phyloP scores from a whole-genome alignment of 1,140 invertebrate genomes.

The Drosophila virilis region DNA sequence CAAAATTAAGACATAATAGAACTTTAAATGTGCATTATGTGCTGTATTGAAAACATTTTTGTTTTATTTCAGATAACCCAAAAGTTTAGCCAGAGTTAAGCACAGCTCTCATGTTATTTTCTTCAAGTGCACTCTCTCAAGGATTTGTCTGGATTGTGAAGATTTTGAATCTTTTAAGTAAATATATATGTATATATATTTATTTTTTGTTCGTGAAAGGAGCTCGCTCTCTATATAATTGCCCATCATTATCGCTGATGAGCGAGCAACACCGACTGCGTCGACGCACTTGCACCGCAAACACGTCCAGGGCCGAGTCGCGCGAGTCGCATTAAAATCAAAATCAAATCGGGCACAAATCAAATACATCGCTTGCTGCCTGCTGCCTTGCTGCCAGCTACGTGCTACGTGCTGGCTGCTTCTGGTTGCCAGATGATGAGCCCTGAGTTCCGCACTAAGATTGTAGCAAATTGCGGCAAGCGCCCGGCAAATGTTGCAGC shows the following conservation, averaged over 20 bases:
- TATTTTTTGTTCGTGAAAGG: slow-evolving; percentile 31
- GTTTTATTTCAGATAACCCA: too few species aligned
- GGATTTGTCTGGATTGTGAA: neutral
- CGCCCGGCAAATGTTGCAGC: slow-evolving; percentile 18
- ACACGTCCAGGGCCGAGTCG: slow-evolving; percentile 55
- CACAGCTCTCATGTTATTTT: neutral
- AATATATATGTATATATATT: too few species aligned
- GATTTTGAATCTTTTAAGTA: neutral
- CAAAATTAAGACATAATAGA: too few species aligned
- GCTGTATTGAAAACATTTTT: too few species aligned
- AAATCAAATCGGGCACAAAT: slow-evolving; percentile 74
- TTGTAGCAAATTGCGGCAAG: slow-evolving; percentile 38
- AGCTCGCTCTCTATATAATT: slow-evolving; percentile 58
- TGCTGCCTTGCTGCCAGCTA: neutral
- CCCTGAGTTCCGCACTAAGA: neutral
- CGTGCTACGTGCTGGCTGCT: neutral
- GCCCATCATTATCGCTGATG: slow-evolving; percentile 80
- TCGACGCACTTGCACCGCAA: slow-evolving; percentile 51
- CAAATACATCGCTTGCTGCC: slow-evolving; percentile 57
- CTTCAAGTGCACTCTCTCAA: neutral
- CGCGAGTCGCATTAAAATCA: slow-evolving; percentile 27
- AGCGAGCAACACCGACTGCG: slow-evolving; percentile 64
- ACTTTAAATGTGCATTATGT: too few species aligned
- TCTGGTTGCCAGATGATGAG: slow-evolving; percentile 6
- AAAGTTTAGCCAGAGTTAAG: too few species aligned